These are phyloP conservation scores for Sphinx pinastri DNA, from an alignment of 2,888 invertebrate species.

Conservation along the genomic window DNA sequence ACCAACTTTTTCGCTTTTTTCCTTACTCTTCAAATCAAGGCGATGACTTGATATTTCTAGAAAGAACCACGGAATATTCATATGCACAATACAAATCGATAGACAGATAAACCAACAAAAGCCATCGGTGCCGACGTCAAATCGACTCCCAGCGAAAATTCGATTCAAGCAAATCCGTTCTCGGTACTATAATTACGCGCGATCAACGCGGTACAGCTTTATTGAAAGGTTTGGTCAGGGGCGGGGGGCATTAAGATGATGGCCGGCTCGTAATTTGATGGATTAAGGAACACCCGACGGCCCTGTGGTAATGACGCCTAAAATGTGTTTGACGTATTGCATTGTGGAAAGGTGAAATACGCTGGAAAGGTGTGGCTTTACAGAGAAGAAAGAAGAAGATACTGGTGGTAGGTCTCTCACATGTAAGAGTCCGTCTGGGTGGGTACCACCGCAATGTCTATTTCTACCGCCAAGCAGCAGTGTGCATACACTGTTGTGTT, in stretches of 20 bases:
- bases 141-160: slow-evolving; percentile 65
- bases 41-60: too few species aligned
- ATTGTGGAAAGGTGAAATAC: not conserved
- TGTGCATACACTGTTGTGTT: too few species aligned
- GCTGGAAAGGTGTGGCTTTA: too few species aligned
- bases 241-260: slow-evolving; percentile 81
- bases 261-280: slow-evolving; percentile 81
- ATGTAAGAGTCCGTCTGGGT: too few species aligned
- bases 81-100: slow-evolving; percentile 2
- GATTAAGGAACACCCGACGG: slow-evolving; percentile 78
- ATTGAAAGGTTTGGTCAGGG: slow-evolving; percentile 77
- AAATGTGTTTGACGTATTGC: slow-evolving; percentile 37
- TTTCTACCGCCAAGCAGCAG: too few species aligned
- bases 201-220: slow-evolving; percentile 80
- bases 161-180: slow-evolving; percentile 64
- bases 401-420: too few species aligned
- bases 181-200: slow-evolving; percentile 77
- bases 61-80: not conserved
- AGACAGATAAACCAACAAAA: slow-evolving; percentile 29
- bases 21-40: too few species aligned
- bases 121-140: slow-evolving; percentile 48
- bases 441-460: too few species aligned
- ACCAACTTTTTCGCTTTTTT: too few species aligned
- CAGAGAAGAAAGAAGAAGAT: too few species aligned
- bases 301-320: slow-evolving; percentile 69